phyloP scores from a whole-genome alignment of 1,140 invertebrate genomes.

The Drosophila bocqueti region DNA sequence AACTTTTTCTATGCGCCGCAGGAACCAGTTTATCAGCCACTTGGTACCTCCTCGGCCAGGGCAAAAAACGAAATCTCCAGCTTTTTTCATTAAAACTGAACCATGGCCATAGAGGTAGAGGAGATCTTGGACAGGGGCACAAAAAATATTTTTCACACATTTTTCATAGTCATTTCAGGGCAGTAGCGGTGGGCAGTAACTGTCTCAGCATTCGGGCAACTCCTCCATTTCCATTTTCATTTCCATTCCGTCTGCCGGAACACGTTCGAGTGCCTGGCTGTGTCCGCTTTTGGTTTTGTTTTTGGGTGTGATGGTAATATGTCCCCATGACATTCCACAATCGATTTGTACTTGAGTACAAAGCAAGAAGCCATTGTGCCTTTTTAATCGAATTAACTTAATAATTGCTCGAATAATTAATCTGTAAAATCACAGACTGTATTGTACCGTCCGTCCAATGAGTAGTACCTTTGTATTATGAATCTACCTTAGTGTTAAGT shows the following conservation, averaged over 20 bases:
- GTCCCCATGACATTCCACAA: slow-evolving; percentile 36
- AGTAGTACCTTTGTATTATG: slow-evolving; percentile 50
- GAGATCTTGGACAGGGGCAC: slow-evolving; percentile 60
- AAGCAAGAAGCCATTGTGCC: slow-evolving; percentile 59
- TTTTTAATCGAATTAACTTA: slow-evolving; percentile 49
- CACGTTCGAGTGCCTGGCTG: slow-evolving; percentile 55
- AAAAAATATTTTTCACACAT: slow-evolving; percentile 85
- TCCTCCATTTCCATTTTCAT: slow-evolving; percentile 69
- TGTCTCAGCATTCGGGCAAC: slow-evolving; percentile 73
- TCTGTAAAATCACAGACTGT: slow-evolving; percentile 29
- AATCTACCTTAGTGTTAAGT: slow-evolving; percentile 58
- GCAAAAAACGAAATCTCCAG: slow-evolving; percentile 52
- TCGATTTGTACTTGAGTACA: slow-evolving; percentile 66
- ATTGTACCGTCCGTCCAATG: slow-evolving; percentile 67
- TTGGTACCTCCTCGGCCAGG: slow-evolving; percentile 76
- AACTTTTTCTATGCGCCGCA: slow-evolving; percentile 80
- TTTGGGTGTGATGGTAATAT: slow-evolving; percentile 16
- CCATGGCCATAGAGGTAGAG: slow-evolving; percentile 60
- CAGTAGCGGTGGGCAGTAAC: slow-evolving; percentile 73
- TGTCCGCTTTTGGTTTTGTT: slow-evolving; percentile 42
- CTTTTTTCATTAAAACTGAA: slow-evolving; percentile 70
- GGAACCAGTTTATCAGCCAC: slow-evolving; percentile 84
- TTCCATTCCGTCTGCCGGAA: slow-evolving; percentile 40
- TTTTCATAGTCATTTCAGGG: slow-evolving; percentile 84
- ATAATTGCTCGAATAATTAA: slow-evolving; percentile 40